Base-by-base conservation (phyloP, 2,113 vertebrate genomes). In the Pseudopipra pipra region DNA sequence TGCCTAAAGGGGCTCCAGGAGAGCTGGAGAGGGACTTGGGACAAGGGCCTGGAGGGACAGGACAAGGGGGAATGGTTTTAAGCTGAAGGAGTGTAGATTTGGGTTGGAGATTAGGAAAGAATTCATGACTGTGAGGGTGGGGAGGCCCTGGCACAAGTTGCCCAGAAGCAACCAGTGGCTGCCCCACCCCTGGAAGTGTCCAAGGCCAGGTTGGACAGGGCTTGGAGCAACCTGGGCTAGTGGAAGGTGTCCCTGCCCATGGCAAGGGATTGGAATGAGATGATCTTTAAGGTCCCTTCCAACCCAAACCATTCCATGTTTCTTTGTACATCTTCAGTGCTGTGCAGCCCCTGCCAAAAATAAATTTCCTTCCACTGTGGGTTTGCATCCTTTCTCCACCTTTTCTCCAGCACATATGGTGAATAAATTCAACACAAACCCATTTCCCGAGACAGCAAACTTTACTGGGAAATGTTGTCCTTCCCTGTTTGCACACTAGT, bases 111-210 rank as follows among this genome's bases (percentile, higher is more conserved):
- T 15, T 49, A 25, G 35, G 30, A 35, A 65, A 17, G 1, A 81
- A 81, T 88, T 44, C 0, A 0, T 66, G 0, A 0, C 18, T 51
- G 6, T 1, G 51, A 73, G 6, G 25, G 11, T 35, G 58, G 3
- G 0, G 3, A 72, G 30, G 7, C 13, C 16, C 25, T 72, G 68
- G 51, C 4, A 28, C 3, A 58, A 51, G 14, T 0, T 43, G 0
- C 11, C 31, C 58, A 66, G 35, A 58, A 35, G 39, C 39, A 10
- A 73, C 59, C 51, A 51, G 51, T 73, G 67, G 35, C 44, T 59
- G 37, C 4, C 27, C 25, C 51, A 27, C 72, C 25, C 25, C 85
- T 88, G 58, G 43, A 2, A 56, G 6, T 56, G 28, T 13, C 46
- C 49, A 41, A 41, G 56, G 5, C 18, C 31, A 13, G 21, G 27